Conservation (phyloP, 2,113 vertebrate genomes). For the Oenanthe melanoleuca region DNA sequence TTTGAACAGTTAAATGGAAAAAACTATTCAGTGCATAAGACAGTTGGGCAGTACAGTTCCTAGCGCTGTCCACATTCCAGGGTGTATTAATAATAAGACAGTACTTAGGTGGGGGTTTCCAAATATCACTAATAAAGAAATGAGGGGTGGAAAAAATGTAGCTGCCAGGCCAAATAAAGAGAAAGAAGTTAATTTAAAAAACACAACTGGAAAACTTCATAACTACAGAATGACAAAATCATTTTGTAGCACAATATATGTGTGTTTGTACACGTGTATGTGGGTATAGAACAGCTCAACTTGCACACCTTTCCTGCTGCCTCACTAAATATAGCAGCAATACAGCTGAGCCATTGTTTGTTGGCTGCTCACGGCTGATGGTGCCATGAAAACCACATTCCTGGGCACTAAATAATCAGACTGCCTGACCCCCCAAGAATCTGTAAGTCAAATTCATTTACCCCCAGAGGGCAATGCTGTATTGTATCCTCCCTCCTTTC, state of each 20-base stretch:
- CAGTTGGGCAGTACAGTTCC: conserved; percentile 15
- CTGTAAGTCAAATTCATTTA: conserved; percentile 86
- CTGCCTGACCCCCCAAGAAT: conserved; percentile 80
- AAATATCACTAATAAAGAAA: conserved; percentile 35
- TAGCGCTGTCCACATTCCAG: conserved; percentile 44
- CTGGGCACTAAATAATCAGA: conserved; percentile 74
- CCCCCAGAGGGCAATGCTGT: conserved; percentile 74
- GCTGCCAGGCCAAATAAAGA: conserved; percentile 11
- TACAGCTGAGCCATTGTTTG: conserved; percentile 69
- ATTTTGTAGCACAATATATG: neutral
- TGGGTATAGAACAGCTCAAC: neutral
- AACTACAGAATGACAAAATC: neutral
- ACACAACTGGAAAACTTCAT: conserved; percentile 39
- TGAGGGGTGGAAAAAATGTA: neutral
- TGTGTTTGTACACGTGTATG: neutral
- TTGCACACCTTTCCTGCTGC: conserved; percentile 55
- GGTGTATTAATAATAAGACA: conserved; percentile 31
- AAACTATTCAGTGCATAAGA: neutral
- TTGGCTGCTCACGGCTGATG: conserved; percentile 18
- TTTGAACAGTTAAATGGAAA: conserved; percentile 22
- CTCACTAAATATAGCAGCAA: conserved; percentile 61
- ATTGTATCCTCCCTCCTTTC: conserved; percentile 69
- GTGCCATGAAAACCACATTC: conserved; percentile 83
- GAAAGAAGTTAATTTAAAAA: conserved; percentile 56
- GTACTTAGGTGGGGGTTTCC: neutral